Base-by-base conservation (phyloP, 2,113 vertebrate species). In the Scatophagus argus region DNA sequence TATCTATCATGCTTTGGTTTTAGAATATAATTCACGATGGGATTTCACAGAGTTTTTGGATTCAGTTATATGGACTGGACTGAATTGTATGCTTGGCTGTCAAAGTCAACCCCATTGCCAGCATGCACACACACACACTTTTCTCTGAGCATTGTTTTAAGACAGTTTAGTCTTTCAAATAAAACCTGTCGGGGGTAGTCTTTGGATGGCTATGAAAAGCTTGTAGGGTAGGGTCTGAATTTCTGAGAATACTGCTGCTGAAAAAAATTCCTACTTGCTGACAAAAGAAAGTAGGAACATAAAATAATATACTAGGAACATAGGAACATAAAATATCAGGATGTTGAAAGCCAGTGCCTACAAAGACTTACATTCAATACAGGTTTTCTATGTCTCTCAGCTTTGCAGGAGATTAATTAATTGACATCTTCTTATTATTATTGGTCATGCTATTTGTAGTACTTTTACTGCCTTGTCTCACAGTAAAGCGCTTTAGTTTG, bases 331-430 rank as follows among this genome's bases (percentile, higher is more conserved):
- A 51, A 19, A 5, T 21, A 19, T 31, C 13, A 41, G 14, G 7
- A 9, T 39, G 36, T 25, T 29, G 8, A 43, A 29, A 27, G 5
- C 16, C 19, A 34, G 3, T 25, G 2, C 67, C 6, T 17, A 6
- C 4, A 17, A 31, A 65, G 25, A 32, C 12, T 9, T 27, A 19
- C 8, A 43, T 39, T 41, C 13, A 8, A 12, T 60, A 0, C 14
- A 19, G 38, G 9, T 8, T 72, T 31, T 17, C 36, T 19, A 6
- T 8, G 46, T 21, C 21, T 29, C 32, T 56, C 67, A 71, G 8
- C 41, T 29, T 54, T 68, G 43, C 25, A 32, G 49, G 4, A 39
- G 10, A 71, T 75, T 6, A 72, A 59, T 64, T n/a, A 43, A 46
- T 51, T 32, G 21, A 34, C 19, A n/a, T n/a, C n/a, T n/a, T n/a